Percentiles rank a stretch among this genome's conserved stretches.
Evolutionary conservation across 2,888 invertebrate genomes (phyloP).

Genomic region (Polylopha cassiicola): DNA sequence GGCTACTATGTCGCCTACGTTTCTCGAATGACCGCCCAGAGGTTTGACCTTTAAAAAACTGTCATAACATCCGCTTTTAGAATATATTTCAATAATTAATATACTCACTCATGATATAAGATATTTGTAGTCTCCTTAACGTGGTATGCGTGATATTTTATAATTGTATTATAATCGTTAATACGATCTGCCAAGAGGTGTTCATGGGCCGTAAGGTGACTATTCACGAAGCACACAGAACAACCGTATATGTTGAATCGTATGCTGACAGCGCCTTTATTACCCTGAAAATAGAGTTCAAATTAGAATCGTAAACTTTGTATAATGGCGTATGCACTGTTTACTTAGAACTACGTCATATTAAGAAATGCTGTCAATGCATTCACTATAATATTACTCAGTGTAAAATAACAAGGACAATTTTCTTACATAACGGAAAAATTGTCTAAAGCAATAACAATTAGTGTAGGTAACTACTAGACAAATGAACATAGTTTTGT

Average conservation of each 20-base stretch:
- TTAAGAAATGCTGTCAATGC: too few relatives aligned
- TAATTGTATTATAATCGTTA: slow-evolving; percentile 90
- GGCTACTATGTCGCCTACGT: too few relatives aligned
- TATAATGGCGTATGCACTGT: not conserved
- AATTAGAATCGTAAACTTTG: not conserved
- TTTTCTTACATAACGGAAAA: too few relatives aligned
- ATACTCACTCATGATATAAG: slow-evolving; percentile 91
- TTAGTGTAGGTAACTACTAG: too few relatives aligned
- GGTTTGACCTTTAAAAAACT: too few relatives aligned
- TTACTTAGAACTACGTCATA: too few relatives aligned
- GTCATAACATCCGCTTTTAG: too few relatives aligned
- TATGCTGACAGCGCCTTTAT: slow-evolving; percentile 95
- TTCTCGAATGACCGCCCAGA: too few relatives aligned
- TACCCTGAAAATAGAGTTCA: slow-evolving; percentile 81
- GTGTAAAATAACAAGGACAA: too few relatives aligned
- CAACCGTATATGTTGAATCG: slow-evolving; percentile 92
- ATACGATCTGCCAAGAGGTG: slow-evolving; percentile 89
- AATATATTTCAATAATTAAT: slow-evolving; percentile 5
- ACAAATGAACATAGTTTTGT: too few relatives aligned
- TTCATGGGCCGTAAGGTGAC: slow-evolving; percentile 94
- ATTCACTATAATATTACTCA: too few relatives aligned
- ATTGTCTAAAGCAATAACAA: too few relatives aligned
- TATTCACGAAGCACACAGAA: slow-evolving; percentile 91
- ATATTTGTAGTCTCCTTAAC: slow-evolving; percentile 88
- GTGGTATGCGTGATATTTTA: slow-evolving; percentile 89